Conservation (phyloP, 2,888 invertebrate genomes). For the Drosophila pseudotalamancana region DNA sequence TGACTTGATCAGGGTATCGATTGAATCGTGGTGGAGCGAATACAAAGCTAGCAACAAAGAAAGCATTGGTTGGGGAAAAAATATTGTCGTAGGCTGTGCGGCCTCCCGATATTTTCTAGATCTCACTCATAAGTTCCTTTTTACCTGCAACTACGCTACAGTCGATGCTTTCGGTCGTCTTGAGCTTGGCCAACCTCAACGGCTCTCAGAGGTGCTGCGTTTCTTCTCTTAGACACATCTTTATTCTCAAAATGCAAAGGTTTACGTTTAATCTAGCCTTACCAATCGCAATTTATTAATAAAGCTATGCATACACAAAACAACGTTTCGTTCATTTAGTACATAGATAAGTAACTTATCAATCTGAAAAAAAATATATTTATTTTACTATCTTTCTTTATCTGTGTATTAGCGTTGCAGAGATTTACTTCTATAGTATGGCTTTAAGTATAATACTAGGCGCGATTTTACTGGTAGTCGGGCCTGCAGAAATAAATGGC, state of each 20-base stretch:
- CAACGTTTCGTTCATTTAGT: background rate
- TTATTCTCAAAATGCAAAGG: background rate
- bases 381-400: background rate
- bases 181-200: background rate
- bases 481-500: too few relatives aligned
- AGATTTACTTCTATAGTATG: background rate
- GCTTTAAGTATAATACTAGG: background rate
- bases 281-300: background rate
- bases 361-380: background rate
- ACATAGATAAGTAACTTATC: too few relatives aligned
- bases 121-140: background rate
- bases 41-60: background rate
- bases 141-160: conserved; percentile 11
- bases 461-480: background rate
- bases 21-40: conserved; percentile 14
- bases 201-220: rapidly evolving
- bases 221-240: background rate
- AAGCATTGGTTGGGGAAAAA: background rate
- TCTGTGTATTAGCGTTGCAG: background rate
- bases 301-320: background rate
- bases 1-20: background rate
- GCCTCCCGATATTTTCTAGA: background rate
- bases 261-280: background rate
- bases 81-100: conserved; percentile 5
- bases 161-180: background rate